Evolutionary conservation across 2,113 vertebrate genomes (phyloP).

Genomic region (Platichthys stellatus): DNA sequence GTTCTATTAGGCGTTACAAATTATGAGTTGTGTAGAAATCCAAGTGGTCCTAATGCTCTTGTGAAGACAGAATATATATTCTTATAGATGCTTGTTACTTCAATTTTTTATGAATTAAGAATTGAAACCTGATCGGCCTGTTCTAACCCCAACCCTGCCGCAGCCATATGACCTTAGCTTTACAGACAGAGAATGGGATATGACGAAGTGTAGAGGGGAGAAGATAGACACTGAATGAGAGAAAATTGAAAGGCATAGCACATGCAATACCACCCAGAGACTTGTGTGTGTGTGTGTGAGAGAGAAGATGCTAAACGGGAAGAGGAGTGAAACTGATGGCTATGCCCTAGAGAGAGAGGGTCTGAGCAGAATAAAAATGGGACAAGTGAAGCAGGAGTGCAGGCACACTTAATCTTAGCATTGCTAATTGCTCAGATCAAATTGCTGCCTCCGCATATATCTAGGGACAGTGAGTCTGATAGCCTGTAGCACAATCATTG

Average conservation of each 20-base stretch:
- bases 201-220: neutral
- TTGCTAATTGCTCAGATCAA: constrained; percentile 61
- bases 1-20: too few relatives aligned
- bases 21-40: too few relatives aligned
- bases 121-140: too few relatives aligned
- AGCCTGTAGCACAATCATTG: constrained; percentile 55
- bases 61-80: too few relatives aligned
- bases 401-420: constrained; percentile 16
- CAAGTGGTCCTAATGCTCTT: too few relatives aligned
- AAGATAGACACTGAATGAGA: neutral
- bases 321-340: constrained; percentile 39
- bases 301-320: neutral
- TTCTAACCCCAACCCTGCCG: neutral
- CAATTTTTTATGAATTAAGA: too few relatives aligned
- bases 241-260: neutral
- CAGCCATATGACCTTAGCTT: neutral
- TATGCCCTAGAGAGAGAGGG: constrained; percentile 19
- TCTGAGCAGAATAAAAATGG: constrained; percentile 35
- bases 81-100: too few relatives aligned
- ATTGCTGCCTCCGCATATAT: constrained; percentile 54
- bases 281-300: neutral
- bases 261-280: neutral
- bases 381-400: constrained; percentile 34
- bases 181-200: neutral
- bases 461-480: constrained; percentile 45